A percentile compares a stretch with the other conserved stretches of the same genome.
These are phyloP conservation scores for Helicolenus hilgendorfi DNA, from an alignment of 2,797 vertebrate species.

Conservation along the genomic window DNA sequence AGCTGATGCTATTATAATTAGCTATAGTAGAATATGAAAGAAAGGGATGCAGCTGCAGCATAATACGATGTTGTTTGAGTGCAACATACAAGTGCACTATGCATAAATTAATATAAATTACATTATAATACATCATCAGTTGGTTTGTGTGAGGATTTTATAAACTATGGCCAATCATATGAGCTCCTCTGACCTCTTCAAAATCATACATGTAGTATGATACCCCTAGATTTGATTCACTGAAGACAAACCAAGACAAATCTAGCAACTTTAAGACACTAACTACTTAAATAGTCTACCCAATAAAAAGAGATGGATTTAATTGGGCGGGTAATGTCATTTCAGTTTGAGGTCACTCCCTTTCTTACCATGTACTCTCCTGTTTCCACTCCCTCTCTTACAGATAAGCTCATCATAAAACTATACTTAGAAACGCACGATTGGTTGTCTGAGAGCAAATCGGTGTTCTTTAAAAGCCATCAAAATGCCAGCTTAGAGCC, in stretches of 20 bases:
- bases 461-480: constrained; percentile 55
- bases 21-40: background rate
- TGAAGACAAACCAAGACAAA: background rate
- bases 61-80: background rate
- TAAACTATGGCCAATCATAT: background rate
- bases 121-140: background rate
- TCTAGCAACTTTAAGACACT: background rate
- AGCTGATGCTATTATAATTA: background rate
- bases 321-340: constrained; percentile 7
- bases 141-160: background rate
- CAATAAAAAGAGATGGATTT: constrained; percentile 20
- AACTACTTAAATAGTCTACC: background rate
- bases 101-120: too few relatives aligned
- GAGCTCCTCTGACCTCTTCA: background rate
- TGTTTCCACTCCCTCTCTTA: background rate
- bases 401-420: constrained; percentile 12
- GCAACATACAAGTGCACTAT: background rate
- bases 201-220: background rate
- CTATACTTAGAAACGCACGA: constrained; percentile 26
- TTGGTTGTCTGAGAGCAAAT: constrained; percentile 49
- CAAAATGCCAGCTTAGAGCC: constrained; percentile 61
- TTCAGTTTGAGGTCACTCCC: constrained; percentile 4
- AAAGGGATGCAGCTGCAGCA: background rate
- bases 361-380: background rate
- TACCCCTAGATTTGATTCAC: background rate